These are phyloP conservation scores for Xylocopa sonorina DNA, from an alignment of 1,140 invertebrate genomes.

Conservation along the genomic window DNA sequence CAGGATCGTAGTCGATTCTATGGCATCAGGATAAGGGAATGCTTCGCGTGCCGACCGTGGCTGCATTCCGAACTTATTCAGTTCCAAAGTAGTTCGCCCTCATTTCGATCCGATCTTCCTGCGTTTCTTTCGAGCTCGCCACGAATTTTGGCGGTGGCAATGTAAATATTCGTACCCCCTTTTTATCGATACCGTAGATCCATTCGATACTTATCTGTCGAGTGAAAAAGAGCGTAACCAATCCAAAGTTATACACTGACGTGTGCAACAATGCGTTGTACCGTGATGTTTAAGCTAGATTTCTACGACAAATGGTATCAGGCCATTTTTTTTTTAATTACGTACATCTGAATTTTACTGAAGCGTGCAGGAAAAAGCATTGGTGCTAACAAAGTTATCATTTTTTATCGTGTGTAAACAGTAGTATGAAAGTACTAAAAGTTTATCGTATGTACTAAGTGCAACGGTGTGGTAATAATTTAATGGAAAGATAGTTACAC, in stretches of 20 bases:
- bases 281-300: no score
- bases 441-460: background rate
- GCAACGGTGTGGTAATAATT: background rate
- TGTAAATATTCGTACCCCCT: background rate
- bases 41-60: conserved; percentile 28
- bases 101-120: conserved; percentile 11
- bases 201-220: background rate
- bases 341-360: no score
- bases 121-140: background rate
- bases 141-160: background rate
- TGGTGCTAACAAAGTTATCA: no score
- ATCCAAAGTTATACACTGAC: background rate
- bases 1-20: conserved; percentile 32
- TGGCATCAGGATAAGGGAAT: conserved; percentile 26
- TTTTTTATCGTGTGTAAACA: no score
- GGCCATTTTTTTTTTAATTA: no score
- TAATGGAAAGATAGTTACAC: no score
- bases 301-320: no score
- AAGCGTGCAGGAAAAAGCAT: no score
- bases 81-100: conserved; percentile 26
- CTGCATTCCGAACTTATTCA: conserved; percentile 34
- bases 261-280: no score
- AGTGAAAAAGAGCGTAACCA: background rate
- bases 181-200: background rate
- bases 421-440: no score